Base-by-base conservation (phyloP, 2,113 vertebrate genomes). In the Sterrhoptilus dennistouni region DNA sequence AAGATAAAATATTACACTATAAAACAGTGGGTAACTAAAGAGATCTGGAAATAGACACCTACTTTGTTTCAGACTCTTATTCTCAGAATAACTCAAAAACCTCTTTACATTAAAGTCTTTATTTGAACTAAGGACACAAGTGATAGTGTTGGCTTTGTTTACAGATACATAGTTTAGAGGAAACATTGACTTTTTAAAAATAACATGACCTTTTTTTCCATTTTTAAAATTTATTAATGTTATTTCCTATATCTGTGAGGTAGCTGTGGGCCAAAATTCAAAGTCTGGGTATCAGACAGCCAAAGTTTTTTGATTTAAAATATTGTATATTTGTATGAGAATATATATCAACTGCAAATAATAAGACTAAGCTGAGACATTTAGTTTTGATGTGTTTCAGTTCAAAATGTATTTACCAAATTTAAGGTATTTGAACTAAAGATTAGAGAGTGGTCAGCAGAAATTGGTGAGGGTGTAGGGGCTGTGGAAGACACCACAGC, bases 381-480 rank as follows among this genome's bases (percentile, higher is more conserved):
- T 61, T 52, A 16, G 8, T 36, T 87, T 83, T 59, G 5, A 6
- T 23, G 52, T 29, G 4, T 1, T 42, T 68, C 29, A 3, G 2
- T 79, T 71, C 2, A 0, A 81, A 93, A 59, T 2, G 6, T 14
- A 12, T 8, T 78, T 14, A 12, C 9, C 75, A 33, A 70, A 59
- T 52, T 64, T 90, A 70, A 79, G 19, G 6, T 28, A 49, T 56
- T 69, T 76, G 36, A 89, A 69, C 12, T 23, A 61, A 33, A 49
- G 10, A 47, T 11, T 23, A 59, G 5, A 72, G 3, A 66, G 28
- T 0, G 0, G 14, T 36, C 14, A 69, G 57, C 24, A 83, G 45
- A 74, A 87, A 15, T 7, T 3, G 3, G 8, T 50, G 19, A 40
- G 5, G 18, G 4, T 6, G 2, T 3, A 61, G 47, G 6, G 6